Base-by-base conservation (phyloP, 2,888 invertebrate species). In the Strigamia transsilvanica region DNA sequence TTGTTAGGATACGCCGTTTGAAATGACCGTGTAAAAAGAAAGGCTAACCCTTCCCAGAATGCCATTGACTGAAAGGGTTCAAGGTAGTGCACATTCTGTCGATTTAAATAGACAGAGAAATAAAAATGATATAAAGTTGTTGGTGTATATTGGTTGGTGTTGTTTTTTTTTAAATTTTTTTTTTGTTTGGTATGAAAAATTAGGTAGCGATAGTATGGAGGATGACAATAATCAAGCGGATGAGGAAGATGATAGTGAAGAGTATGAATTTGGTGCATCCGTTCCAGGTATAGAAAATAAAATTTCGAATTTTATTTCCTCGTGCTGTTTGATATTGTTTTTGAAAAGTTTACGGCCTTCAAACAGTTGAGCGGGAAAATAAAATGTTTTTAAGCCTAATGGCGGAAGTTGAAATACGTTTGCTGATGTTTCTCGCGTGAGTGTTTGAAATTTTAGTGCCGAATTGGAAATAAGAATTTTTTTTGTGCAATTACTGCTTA, bases 1-100 rank as follows among this genome's bases (percentile, higher is more conserved):
- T n/a, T 51, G 51, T 51, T 51, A 51, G 51, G 34, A 34, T n/a
- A 51, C 13, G 10, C 4, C n/a, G 51, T 51, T 51, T 51, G 51
- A 51, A n/a, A 51, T 51, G 51, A 51, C 51, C 51, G 15, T 51
- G 51, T 51, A 51, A 51, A 51, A 51, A 51, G n/a, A 51, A 51
- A 51, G 51, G 51, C 51, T 9, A 73, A 73, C 7, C 23, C 32
- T 73, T 32, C 73, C 73, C 23, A 73, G 73, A 73, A 73, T 73
- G 73, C 73, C 73, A 73, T 21, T 73, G 73, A 73, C 73, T 73
- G 73, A 73, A 27, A 27, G 23, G 32, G 32, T 73, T 32, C 73
- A 73, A 73, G 73, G 73, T 73, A 73, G 73, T 51, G 51, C 51
- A 51, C 51, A 51, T 9, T 51, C 10, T 51, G n/a, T 51, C 34